These are phyloP conservation scores for Nesoenas mayeri DNA, from an alignment of 2,113 vertebrate species.

Conservation along the genomic window DNA sequence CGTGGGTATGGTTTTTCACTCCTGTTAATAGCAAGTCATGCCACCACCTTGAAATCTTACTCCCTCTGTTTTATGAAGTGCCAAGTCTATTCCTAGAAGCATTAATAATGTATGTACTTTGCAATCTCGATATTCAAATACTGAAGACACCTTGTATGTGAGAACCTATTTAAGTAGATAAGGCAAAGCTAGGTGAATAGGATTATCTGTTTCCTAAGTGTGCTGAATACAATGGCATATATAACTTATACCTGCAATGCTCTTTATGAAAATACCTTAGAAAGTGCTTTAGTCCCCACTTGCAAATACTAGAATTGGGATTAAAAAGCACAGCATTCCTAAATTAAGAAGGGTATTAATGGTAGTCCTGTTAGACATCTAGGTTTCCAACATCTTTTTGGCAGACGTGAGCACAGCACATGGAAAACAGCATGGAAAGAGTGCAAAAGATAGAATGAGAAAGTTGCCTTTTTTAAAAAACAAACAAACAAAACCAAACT, in stretches of 20 bases:
- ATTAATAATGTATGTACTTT: slow-evolving; percentile 33
- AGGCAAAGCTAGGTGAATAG: slow-evolving; percentile 27
- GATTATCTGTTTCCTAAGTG: neutral
- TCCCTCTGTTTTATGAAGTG: neutral
- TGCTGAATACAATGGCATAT: neutral
- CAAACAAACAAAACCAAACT: neutral
- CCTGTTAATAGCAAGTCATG: neutral
- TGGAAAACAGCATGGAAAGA: neutral
- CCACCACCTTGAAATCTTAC: neutral
- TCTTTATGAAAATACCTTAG: neutral
- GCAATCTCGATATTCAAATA: slow-evolving; percentile 26
- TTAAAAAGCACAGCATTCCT: neutral
- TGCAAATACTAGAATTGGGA: neutral
- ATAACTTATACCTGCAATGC: neutral
- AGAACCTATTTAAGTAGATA: slow-evolving; percentile 20
- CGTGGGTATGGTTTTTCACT: neutral
- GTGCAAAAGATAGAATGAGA: neutral
- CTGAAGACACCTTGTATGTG: neutral
- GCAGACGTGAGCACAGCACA: neutral
- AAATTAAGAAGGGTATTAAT: neutral
- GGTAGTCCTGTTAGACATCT: neutral
- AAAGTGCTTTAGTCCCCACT: neutral
- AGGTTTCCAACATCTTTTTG: neutral
- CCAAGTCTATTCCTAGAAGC: slow-evolving; percentile 14
- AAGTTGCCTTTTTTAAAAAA: neutral